Conservation (phyloP, 2,113 vertebrate genomes). For the Ariopsis seemanni region DNA sequence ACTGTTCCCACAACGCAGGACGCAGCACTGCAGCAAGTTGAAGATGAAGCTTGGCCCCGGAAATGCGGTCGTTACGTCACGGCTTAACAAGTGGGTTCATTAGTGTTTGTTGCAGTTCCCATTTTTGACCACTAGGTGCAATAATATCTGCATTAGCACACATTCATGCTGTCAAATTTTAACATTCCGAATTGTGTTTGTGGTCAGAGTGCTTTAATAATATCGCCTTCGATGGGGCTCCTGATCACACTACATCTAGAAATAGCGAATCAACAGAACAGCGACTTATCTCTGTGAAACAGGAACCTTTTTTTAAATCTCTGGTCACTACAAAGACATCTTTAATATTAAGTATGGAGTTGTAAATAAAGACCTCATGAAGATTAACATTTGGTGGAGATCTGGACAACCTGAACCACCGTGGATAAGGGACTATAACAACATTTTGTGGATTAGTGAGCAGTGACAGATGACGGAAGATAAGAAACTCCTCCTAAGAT, state of each 20-base stretch:
- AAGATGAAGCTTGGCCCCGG: too few relatives aligned
- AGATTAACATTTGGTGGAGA: neutral
- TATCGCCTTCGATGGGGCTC: too few relatives aligned
- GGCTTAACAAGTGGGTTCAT: too few relatives aligned
- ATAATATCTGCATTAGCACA: too few relatives aligned
- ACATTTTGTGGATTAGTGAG: neutral
- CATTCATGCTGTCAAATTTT: too few relatives aligned
- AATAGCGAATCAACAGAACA: neutral
- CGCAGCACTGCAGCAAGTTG: too few relatives aligned
- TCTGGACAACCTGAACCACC: neutral
- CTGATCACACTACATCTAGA: neutral
- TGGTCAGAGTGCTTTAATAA: too few relatives aligned
- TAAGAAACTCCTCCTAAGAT: slow-evolving; percentile 4
- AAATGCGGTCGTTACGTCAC: too few relatives aligned
- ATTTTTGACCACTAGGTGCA: neutral
- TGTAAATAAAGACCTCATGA: neutral
- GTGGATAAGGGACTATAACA: neutral
- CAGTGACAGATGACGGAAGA: neutral
- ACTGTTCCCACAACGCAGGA: too few relatives aligned
- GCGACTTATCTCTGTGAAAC: neutral
- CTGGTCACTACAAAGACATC: neutral
- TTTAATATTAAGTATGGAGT: neutral
- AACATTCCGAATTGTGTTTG: too few relatives aligned
- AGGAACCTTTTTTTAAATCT: neutral
- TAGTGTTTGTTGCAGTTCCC: too few relatives aligned